Evolutionary conservation across 2,113 vertebrate genomes (phyloP).

Genomic region (Tragulus kanchil): DNA sequence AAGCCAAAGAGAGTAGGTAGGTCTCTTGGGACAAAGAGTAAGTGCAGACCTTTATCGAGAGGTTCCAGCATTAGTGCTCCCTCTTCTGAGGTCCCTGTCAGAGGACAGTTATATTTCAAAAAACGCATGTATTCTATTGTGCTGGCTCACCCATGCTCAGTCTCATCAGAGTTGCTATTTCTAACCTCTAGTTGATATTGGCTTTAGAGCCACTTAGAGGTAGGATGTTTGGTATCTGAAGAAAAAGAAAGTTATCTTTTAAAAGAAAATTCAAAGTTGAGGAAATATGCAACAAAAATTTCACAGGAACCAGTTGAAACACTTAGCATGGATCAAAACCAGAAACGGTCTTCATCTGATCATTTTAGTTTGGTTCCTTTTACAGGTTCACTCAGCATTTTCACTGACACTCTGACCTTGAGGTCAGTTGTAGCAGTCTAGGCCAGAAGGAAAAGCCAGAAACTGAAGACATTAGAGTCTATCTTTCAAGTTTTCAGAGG

Average conservation of each 20-base stretch:
- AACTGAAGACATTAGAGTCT: neutral
- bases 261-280: neutral
- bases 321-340: neutral
- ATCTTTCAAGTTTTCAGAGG: neutral
- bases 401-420: neutral
- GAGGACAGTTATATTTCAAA: no score
- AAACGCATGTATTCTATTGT: neutral
- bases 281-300: neutral
- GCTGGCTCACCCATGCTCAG: neutral
- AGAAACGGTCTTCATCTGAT: neutral
- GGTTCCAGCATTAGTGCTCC: neutral
- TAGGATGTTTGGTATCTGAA: neutral
- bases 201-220: neutral
- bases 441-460: neutral
- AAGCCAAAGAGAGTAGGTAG: neutral
- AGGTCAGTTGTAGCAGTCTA: neutral
- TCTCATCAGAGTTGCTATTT: slow-evolving; percentile 16
- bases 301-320: slow-evolving; percentile 23
- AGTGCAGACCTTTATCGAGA: neutral
- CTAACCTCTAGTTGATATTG: neutral
- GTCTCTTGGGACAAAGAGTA: neutral
- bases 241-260: neutral
- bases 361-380: neutral
- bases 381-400: neutral
- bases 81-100: no score